Percentiles rank a stretch among this genome's conserved stretches.
phyloP scores from a whole-genome alignment of 2,797 vertebrate genomes.

The Cryptoblepharus egeriae region DNA sequence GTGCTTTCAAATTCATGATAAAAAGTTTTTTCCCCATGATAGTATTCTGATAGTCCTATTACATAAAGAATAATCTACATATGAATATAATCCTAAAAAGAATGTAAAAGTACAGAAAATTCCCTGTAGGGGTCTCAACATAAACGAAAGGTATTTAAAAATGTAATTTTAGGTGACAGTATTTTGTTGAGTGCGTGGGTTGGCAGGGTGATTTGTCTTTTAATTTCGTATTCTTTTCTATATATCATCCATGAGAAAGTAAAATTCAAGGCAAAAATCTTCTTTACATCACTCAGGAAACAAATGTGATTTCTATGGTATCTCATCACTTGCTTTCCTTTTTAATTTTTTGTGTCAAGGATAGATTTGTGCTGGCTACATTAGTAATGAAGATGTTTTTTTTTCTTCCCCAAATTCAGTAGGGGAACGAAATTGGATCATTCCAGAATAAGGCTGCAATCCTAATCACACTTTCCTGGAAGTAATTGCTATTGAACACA shows the following conservation, averaged over 20 bases:
- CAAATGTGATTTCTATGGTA: not conserved
- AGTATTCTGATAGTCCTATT: not conserved
- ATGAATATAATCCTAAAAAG: conserved; percentile 4
- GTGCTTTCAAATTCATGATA: not conserved
- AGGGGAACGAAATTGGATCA: not conserved
- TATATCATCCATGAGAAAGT: not conserved
- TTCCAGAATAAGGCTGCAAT: too few species aligned
- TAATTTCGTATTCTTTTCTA: conserved; percentile 9
- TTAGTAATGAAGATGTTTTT: too few species aligned
- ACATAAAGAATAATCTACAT: conserved; percentile 15
- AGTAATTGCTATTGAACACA: too few species aligned
- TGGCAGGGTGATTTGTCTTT: not conserved
- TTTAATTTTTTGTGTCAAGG: not conserved
- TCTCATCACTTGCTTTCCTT: not conserved
- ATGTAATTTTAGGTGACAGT: not conserved
- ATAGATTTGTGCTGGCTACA: not conserved
- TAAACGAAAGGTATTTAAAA: not conserved
- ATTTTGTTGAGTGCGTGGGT: conserved; percentile 10
- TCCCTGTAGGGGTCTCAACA: not conserved
- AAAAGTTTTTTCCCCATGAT: not conserved
- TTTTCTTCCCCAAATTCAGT: too few species aligned
- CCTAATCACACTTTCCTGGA: too few species aligned
- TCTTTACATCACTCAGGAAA: not conserved
- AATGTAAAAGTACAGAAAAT: conserved; percentile 19
- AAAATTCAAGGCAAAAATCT: not conserved